Base-by-base conservation (phyloP, 2,888 invertebrate species). In the Timandra comae region DNA sequence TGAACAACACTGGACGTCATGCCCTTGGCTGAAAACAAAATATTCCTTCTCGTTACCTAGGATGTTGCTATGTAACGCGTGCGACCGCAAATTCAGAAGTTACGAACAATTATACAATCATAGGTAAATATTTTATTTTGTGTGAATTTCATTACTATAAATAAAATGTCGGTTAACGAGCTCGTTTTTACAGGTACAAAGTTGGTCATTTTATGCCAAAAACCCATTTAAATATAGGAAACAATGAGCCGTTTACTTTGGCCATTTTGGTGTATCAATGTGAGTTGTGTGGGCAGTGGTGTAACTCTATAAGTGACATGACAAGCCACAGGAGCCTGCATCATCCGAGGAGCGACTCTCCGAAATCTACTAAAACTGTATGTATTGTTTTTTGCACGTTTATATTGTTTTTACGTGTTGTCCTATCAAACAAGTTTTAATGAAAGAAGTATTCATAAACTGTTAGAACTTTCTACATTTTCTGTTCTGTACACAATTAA, bases 81-180 rank as follows among this genome's bases (percentile, higher is more conserved):
- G 86, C 54, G 84, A 86, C 46, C 64, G 82, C 7, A 85, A 85
- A 52, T 86, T 86, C 51, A 66, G 74, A 34, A 82, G 70, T 48
- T 84, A 85, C 49, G 82, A 86, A 34, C 82, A 82, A 46, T 55
- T 86, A 21, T 86, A 86, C 45, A 79, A 72, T 44, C 86, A 86
- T 52, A 79, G 86, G 86, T 84, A 49, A 44, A 43, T 38, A 28
- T 28, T 35, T 30, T 19, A 27, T 29, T 7, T 16, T 4, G 9
- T 20, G n/a, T n/a, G n/a, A n/a, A n/a, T n/a, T n/a, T n/a, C n/a
- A n/a, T n/a, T n/a, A n/a, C n/a, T n/a, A n/a, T n/a, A n/a, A n/a
- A n/a, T n/a, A n/a, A n/a, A n/a, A n/a, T n/a, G n/a, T n/a, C n/a
- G n/a, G n/a, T n/a, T n/a, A n/a, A n/a, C n/a, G n/a, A n/a, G n/a